phyloP scores from a whole-genome alignment of 1,140 invertebrate species.

The Batillaria attramentaria region DNA sequence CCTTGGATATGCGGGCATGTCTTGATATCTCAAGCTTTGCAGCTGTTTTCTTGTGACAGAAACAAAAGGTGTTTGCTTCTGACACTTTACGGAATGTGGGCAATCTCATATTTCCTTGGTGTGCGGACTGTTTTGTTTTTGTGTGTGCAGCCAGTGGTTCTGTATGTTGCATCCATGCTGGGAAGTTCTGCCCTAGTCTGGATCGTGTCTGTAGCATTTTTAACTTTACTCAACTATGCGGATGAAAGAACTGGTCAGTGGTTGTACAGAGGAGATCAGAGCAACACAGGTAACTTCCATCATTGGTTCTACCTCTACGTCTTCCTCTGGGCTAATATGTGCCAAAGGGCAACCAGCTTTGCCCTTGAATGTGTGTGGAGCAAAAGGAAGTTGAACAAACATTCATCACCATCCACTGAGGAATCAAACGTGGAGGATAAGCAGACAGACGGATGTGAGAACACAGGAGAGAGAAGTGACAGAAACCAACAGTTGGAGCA shows the following conservation, averaged over 20 bases:
- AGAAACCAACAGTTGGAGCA: background rate
- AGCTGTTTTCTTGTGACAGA: background rate
- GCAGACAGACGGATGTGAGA: background rate
- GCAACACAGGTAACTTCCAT: background rate
- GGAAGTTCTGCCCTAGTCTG: slow-evolving; percentile 6
- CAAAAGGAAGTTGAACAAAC: background rate
- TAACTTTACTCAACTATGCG: slow-evolving; percentile 3
- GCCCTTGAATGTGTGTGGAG: slow-evolving; percentile 16
- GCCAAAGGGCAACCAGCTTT: slow-evolving; percentile 10
- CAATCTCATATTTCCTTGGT: slow-evolving; percentile 46
- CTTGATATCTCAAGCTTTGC: slow-evolving; percentile 41
- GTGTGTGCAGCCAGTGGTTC: slow-evolving; percentile 43
- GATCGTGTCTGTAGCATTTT: background rate
- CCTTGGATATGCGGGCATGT: slow-evolving; percentile 55
- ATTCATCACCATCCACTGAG: background rate
- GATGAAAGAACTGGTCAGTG: background rate
- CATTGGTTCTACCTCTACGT: slow-evolving; percentile 14
- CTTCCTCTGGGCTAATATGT: slow-evolving; percentile 4
- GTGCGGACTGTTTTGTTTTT: slow-evolving; percentile 44
- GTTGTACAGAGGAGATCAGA: background rate
- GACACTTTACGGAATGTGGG: slow-evolving; percentile 36
- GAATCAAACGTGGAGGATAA: background rate
- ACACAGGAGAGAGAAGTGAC: background rate
- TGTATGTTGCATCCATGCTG: slow-evolving; percentile 38
- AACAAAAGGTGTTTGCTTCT: slow-evolving; percentile 17